Evolutionary conservation across 2,113 vertebrate species (phyloP), one percentile per base, ranked within the genome.

Genomic region (Lagopus muta): DNA sequence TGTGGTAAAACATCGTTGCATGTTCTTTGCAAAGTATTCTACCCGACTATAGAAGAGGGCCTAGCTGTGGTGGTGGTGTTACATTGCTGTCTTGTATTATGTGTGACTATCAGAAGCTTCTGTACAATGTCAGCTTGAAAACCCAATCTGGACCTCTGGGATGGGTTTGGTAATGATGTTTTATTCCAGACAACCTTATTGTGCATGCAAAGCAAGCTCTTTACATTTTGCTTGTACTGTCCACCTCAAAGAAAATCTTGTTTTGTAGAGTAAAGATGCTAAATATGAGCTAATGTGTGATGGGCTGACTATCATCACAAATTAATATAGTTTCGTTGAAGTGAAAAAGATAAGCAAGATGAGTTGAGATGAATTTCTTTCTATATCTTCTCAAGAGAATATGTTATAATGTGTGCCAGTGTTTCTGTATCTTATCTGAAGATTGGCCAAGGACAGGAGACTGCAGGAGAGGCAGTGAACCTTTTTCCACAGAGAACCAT

Each of bases 71-170:
- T 58, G 32, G 19, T 20, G 10, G 32, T n/a, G 32, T n/a, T n/a
- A 58, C 32, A 10, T n/a, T n/a, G 30, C 16, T 83, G 21, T 78
- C 34, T 71, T 67, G 17, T 54, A 5, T 74, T 34, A 55, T 11
- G 67, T 65, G 25, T 60, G 13, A 55, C 13, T 65, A 47, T 3
- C 13, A 43, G 20, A 58, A 77, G 24, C 18, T 40, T 74, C 3
- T 58, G 30, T 20, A 2, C 14, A 73, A 25, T 4, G 1, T 34
- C 19, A 4, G 15, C 25, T 40, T 64, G 54, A 87, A 45, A 12
- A 67, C 3, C 1, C 8, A 4, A 3, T 36, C 25, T 17, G 75
- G 13, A 13, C 25, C 12, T 43, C 15, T 54, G 10, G 10, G 1
- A 0, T 28, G 42, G 11, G 18, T 70, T 73, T 57, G 6, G 7